These are phyloP conservation scores for Alsophila aescularia DNA, from an alignment of 2,888 invertebrate genomes.

Conservation along the genomic window DNA sequence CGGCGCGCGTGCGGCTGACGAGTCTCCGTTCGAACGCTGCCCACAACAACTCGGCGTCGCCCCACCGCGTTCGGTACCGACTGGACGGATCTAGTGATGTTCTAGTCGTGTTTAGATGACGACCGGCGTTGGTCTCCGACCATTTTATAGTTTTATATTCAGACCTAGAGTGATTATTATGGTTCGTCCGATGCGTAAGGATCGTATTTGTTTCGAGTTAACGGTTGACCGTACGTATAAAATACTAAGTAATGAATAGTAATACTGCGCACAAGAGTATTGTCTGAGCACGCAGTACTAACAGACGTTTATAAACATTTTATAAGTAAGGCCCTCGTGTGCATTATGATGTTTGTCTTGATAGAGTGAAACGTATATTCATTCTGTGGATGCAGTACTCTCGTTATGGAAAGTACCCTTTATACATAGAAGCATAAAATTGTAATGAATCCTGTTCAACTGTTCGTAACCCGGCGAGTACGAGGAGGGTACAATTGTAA, in stretches of 20 bases:
- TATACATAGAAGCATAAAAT: background rate
- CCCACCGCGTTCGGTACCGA: background rate
- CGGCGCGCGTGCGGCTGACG: background rate
- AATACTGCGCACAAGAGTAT: no score
- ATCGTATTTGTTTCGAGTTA: background rate
- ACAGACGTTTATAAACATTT: no score
- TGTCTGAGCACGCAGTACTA: no score
- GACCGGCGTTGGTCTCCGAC: conserved; percentile 8
- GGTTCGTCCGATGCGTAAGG: background rate
- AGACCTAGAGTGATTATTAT: background rate
- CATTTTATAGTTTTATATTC: conserved; percentile 45
- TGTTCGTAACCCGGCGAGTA: no score
- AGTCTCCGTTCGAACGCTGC: background rate
- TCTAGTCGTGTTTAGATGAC: no score
- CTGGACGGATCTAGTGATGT: background rate
- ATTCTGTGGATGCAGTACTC: background rate
- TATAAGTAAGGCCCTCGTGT: no score
- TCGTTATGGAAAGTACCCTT: background rate
- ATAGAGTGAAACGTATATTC: background rate
- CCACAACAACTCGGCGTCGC: background rate
- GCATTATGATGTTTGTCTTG: background rate
- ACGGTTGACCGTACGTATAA: background rate
- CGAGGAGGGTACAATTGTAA: no score
- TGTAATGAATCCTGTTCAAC: background rate
- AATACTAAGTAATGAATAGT: no score